These are phyloP conservation scores for Sylvilagus bachmani DNA, from an alignment of 2,113 vertebrate species.

Conservation along the genomic window DNA sequence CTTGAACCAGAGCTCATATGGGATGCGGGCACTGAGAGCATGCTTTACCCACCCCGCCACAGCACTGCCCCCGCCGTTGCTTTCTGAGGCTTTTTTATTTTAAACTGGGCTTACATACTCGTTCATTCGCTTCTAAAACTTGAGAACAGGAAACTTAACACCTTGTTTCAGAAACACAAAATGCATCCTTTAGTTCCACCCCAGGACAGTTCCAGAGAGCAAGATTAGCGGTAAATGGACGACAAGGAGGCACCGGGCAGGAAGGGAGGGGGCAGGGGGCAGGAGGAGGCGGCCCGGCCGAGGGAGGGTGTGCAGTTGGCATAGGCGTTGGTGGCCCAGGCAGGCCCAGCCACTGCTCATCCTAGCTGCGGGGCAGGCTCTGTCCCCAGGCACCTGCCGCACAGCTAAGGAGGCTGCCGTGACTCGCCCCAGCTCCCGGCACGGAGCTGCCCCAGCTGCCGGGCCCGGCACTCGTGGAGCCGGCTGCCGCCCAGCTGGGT, in stretches of 20 bases:
- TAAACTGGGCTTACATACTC: slow-evolving; percentile 24
- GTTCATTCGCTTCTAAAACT: slow-evolving; percentile 1
- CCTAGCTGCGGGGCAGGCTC: background rate
- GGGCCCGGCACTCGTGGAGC: fast-evolving
- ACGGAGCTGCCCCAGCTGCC: too few relatives aligned
- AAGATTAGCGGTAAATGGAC: background rate
- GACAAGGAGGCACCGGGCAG: background rate
- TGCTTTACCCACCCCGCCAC: too few relatives aligned
- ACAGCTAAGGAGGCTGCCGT: background rate
- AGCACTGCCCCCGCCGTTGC: too few relatives aligned
- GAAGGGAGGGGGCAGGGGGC: background rate
- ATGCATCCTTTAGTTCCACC: background rate
- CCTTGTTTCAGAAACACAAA: background rate
- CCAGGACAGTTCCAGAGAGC: background rate
- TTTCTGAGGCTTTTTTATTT: background rate
- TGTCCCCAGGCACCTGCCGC: background rate
- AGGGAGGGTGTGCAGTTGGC: background rate
- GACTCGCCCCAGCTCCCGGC: background rate
- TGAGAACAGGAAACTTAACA: background rate
- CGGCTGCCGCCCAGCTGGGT: fast-evolving
- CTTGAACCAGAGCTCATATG: too few relatives aligned
- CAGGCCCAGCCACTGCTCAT: too few relatives aligned
- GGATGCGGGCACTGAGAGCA: too few relatives aligned
- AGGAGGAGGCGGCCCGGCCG: background rate
- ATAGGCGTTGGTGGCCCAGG: too few relatives aligned